These are phyloP conservation scores for Lasius fuliginosus DNA, from an alignment of 2,888 invertebrate genomes.

Conservation along the genomic window DNA sequence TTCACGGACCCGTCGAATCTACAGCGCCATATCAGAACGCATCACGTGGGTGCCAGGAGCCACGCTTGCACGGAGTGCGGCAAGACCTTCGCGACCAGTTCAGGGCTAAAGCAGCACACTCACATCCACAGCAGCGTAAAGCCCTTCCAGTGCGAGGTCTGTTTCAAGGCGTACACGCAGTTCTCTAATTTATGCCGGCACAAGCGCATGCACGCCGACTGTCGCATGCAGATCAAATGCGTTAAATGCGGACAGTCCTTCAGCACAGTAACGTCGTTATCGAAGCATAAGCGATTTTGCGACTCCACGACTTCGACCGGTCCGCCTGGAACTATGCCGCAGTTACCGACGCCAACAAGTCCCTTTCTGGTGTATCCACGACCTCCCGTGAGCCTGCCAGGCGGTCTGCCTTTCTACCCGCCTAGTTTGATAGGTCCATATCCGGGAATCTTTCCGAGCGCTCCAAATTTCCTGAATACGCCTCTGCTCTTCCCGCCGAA, in stretches of 20 bases:
- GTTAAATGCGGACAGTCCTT: constrained; percentile 97
- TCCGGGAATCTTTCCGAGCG: constrained; percentile 87
- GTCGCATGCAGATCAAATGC: constrained; percentile 97
- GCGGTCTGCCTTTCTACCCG: constrained; percentile 89
- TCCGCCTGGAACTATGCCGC: constrained; percentile 81
- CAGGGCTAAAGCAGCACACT: constrained; percentile 99
- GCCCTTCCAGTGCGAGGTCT: constrained; percentile 98
- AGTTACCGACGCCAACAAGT: constrained; percentile 79
- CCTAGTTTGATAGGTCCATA: constrained; percentile 89
- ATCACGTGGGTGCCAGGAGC: constrained; percentile 97
- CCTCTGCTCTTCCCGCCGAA: constrained; percentile 90
- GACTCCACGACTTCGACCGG: constrained; percentile 91
- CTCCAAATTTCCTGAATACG: constrained; percentile 89
- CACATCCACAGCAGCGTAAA: constrained; percentile 99
- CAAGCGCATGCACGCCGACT: constrained; percentile 99
- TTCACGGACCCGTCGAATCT: constrained; percentile 99
- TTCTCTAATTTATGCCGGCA: constrained; percentile 99
- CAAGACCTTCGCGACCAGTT: constrained; percentile 99
- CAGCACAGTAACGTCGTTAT: constrained; percentile 95
- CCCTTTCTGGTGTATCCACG: constrained; percentile 92
- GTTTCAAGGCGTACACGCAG: constrained; percentile 99
- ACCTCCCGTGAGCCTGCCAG: constrained; percentile 87
- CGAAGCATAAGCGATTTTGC: constrained; percentile 98
- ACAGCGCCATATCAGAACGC: constrained; percentile 97
- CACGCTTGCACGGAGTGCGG: constrained; percentile 99